Evolutionary conservation across 2,888 invertebrate species (phyloP), one percentile per base, ranked within the genome.

Genomic region (Folsomia manolachei): DNA sequence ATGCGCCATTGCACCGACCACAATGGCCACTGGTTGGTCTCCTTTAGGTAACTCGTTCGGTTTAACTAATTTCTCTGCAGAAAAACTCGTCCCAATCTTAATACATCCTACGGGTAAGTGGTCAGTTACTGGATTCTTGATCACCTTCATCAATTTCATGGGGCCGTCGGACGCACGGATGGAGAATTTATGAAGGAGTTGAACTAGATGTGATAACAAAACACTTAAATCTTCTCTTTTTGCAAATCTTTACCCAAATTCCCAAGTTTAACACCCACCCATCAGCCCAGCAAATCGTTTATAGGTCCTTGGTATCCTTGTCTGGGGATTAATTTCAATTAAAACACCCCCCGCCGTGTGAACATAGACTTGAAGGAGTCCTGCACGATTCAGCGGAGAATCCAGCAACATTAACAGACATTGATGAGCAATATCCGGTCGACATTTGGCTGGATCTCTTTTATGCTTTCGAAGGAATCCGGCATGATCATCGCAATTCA

Each of bases 341-440:
- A 97, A 86, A 53, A 95, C 93, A 87, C 95, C 95, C 82, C 92
- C 93, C 82, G 91, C 92, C 2, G 96, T 96, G 82, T 92, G 93
- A 70, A 96, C 87, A 82, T 95, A 96, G 1, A 88, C 86, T 88
- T 98, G 97, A n/a, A 99, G 85, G 21, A 96, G 86, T 0, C 96
- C 97, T 62, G 97, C 96, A 81, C 98, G 88, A 84, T 99, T 99
- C 60, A 99, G 85, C 0, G 99, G 99, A 75, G 97, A 97, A 84
- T 99, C 98, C 86, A 98, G 90, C 64, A 99, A 86, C 97, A 98
- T 99, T 0, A 99, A 86, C 19, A 99, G 86, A 83, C 97, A 98
- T 84, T 98, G 98, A 84, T 99, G 98, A 0, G 94, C 90, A 75
- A 99, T 99, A 82, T 99, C 99, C 0, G 99, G 99, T 27, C 99